phyloP scores from a whole-genome alignment of 2,888 invertebrate genomes.

The Limulus polyphemus region DNA sequence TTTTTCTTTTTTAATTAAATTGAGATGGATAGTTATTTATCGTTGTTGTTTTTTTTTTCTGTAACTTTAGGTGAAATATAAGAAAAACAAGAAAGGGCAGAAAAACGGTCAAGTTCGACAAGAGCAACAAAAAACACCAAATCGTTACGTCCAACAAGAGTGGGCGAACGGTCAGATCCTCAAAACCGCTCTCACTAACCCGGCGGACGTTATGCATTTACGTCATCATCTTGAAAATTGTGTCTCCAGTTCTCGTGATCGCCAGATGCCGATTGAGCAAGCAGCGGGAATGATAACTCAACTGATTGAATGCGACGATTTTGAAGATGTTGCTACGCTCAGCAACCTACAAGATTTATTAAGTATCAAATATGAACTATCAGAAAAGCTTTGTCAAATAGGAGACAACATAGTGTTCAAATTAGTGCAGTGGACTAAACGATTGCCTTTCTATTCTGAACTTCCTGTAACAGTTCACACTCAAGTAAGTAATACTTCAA shows the following conservation, averaged over 20 bases:
- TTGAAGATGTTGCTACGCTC: constrained; percentile 86
- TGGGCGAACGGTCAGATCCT: constrained; percentile 82
- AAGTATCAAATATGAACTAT: constrained; percentile 70
- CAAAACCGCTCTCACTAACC: constrained; percentile 86
- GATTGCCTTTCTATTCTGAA: constrained; percentile 91
- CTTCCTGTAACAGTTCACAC: constrained; percentile 68
- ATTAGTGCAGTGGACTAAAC: constrained; percentile 97
- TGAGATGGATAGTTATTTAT: constrained; percentile 9
- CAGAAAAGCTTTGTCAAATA: constrained; percentile 83
- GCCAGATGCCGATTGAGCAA: constrained; percentile 61
- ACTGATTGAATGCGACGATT: constrained; percentile 89
- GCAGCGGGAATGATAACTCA: constrained; percentile 79
- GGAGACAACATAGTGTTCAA: constrained; percentile 97
- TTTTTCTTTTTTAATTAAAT: no score
- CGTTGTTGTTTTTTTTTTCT: neutral
- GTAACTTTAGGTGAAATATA: constrained; percentile 66
- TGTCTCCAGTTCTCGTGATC: constrained; percentile 69
- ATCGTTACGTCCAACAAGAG: no score
- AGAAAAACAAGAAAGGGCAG: constrained; percentile 75
- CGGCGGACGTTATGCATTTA: constrained; percentile 54
- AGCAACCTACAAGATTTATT: constrained; percentile 80
- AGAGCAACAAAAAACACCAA: constrained; percentile 6
- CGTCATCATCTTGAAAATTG: constrained; percentile 75
- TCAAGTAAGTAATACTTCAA: constrained; percentile 19
- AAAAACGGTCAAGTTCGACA: constrained; percentile 16